These are phyloP conservation scores for Calliopsis andreniformis DNA, from an alignment of 1,140 invertebrate species.

Conservation along the genomic window DNA sequence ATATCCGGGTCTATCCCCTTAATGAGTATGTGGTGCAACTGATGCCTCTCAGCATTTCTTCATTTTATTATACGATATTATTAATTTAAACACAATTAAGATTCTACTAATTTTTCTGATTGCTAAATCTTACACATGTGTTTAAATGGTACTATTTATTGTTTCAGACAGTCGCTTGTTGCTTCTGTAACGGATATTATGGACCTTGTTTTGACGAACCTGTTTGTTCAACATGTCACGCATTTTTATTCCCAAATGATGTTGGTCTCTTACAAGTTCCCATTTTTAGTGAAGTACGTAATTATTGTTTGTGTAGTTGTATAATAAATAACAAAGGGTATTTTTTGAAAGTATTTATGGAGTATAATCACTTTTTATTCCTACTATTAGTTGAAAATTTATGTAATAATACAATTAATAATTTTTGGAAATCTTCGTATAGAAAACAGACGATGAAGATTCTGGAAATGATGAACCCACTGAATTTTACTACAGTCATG, in stretches of 20 bases:
- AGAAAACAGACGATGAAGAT: conserved; percentile 95
- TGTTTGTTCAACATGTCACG: conserved; percentile 95
- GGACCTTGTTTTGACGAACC: conserved; percentile 95
- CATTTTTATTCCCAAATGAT: conserved; percentile 93
- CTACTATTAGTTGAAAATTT: too few relatives aligned
- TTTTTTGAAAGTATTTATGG: too few relatives aligned
- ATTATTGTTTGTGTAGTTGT: too few relatives aligned
- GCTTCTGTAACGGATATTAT: conserved; percentile 95
- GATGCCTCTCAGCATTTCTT: too few relatives aligned
- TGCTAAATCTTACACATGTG: too few relatives aligned
- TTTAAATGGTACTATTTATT: not conserved
- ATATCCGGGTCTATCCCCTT: too few relatives aligned
- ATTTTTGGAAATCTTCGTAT: conserved; percentile 32
- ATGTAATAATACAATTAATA: conserved; percentile 17
- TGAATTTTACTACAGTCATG: conserved; percentile 84
- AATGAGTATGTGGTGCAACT: too few relatives aligned
- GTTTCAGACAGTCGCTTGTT: conserved; percentile 86
- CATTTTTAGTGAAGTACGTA: conserved; percentile 82
- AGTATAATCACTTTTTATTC: too few relatives aligned
- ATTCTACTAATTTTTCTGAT: too few relatives aligned
- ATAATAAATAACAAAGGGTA: too few relatives aligned
- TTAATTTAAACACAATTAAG: too few relatives aligned
- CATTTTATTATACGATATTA: too few relatives aligned
- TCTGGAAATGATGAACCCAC: conserved; percentile 97
- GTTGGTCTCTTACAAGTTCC: conserved; percentile 83